Conservation (phyloP, 2,797 vertebrate species). For the Bryconaethiops microstoma region DNA sequence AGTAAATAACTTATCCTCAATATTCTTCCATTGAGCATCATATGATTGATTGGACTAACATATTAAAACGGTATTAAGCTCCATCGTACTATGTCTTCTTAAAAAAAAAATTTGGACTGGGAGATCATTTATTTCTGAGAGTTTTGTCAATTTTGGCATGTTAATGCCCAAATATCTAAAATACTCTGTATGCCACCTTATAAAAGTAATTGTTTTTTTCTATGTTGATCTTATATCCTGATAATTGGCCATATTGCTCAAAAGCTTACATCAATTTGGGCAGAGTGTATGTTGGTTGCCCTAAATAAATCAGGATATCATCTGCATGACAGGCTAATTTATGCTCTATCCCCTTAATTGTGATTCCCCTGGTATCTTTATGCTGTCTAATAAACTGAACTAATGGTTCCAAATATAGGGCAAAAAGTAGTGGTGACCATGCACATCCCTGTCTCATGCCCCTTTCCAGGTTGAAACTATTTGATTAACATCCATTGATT, state of each 20-base stretch:
- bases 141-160: background rate
- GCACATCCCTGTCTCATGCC: slow-evolving; percentile 28
- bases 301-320: slow-evolving; percentile 4
- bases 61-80: too few relatives aligned
- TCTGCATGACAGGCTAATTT: slow-evolving; percentile 29
- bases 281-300: slow-evolving; percentile 23
- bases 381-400: slow-evolving; percentile 31
- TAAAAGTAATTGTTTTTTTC: slow-evolving; percentile 23
- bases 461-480: slow-evolving; percentile 29
- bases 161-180: background rate
- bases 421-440: slow-evolving; percentile 35
- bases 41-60: too few relatives aligned
- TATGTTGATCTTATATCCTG: slow-evolving; percentile 39
- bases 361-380: background rate
- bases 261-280: slow-evolving; percentile 21
- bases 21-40: too few relatives aligned
- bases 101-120: background rate
- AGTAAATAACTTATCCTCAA: too few relatives aligned
- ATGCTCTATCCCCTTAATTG: slow-evolving; percentile 16
- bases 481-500: slow-evolving; percentile 38
- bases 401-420: slow-evolving; percentile 5
- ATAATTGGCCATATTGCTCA: background rate
- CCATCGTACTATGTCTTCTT: background rate
- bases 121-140: background rate
- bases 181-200: background rate